Base-by-base conservation (phyloP, 2,888 invertebrate species). In the Conomelus anceps region DNA sequence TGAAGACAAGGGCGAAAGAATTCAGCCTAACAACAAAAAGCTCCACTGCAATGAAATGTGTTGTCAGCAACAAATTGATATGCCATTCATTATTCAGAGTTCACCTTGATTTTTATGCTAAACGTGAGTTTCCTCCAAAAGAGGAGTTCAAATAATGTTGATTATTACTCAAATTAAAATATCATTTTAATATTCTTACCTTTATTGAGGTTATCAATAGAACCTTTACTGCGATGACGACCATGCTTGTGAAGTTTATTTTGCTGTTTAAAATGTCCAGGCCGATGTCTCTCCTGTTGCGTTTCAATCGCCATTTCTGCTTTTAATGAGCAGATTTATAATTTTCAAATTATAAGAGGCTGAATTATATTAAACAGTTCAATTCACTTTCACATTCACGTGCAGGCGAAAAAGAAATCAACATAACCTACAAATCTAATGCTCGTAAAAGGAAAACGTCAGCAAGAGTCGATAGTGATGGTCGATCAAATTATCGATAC, bases 191-290 rank as follows among this genome's bases (percentile, higher is more conserved):
- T 22, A 63, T n/a, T 63, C 63, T 6, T 94, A 97, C 98, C 98
- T 96, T 97, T 97, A 4, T 95, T 94, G 11, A 96, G 95, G 90
- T 95, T 95, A 89, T 96, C 96, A 90, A 98, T 95, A 23, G 97
- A 96, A 13, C 98, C 96, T 94, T 99, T 99, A 22, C 98, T 98
- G 29, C 97, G 96, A 94, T 99, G 99, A 91, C 97, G 95, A 4
- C 98, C 98, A 91, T 97, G 96, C 94, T 99, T 99, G 93, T 99
- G 99, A 85, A 95, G 92, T 93, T 99, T 99, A 93, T 99, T 99
- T 90, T 96, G 95, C 94, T 99, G 99, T 93, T 99, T 99, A 86
- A 98, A 95, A 88, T 95, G 95, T 84, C 99, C 98, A 34, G 98
- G 94, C 89, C 98, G 95, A 94, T 99, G 99, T 13, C 92, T 91